Base-by-base conservation (phyloP, 2,797 vertebrate genomes). In the Pitangus sulphuratus region DNA sequence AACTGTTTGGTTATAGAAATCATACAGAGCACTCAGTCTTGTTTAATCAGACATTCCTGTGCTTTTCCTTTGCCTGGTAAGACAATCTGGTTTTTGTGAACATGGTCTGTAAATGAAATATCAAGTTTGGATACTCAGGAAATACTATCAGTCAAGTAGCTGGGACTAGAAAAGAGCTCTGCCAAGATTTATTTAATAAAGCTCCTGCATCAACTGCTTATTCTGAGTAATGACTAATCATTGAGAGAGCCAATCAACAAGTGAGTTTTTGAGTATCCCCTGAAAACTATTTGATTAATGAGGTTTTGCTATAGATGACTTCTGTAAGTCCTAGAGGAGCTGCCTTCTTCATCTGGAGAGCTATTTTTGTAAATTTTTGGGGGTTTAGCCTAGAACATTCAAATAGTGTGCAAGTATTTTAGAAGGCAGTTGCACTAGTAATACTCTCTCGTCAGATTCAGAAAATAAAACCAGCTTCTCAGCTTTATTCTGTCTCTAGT, bases 331-430 rank as follows among this genome's bases (percentile, higher is more conserved):
- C 19, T 61, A n/a, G 26, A 80, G 37, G 11, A 60, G 24, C 7
- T 71, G 25, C 2, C 11, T 64, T 44, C 20, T 12, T 42, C 56
- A 12, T 9, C 15, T 70, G 22, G 11, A 64, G 17, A 70, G 9
- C 1, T 37, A 44, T 9, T 70, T 92, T 47, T 66, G 9, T 5
- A 70, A 77, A 22, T 65, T 15, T 33, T 20, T 2, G 5, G 8
- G 0, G 3, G 25, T 87, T 13, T 8, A 54, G 6, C 8, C 12
- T 70, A 24, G 9, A 22, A 60, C 8, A 16, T 22, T 19, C 11
- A n/a, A 9, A 33, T 2, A 0, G 4, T 39, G 5, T 1, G 1
- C 21, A 64, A 39, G 14, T 37, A 60, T 53, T 87, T 75, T 47
- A 54, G 25, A 72, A 57, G 8, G 21, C 19, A 33, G 8, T 54